These are phyloP conservation scores for Toxostoma redivivum DNA, from an alignment of 2,113 vertebrate genomes.

Conservation along the genomic window DNA sequence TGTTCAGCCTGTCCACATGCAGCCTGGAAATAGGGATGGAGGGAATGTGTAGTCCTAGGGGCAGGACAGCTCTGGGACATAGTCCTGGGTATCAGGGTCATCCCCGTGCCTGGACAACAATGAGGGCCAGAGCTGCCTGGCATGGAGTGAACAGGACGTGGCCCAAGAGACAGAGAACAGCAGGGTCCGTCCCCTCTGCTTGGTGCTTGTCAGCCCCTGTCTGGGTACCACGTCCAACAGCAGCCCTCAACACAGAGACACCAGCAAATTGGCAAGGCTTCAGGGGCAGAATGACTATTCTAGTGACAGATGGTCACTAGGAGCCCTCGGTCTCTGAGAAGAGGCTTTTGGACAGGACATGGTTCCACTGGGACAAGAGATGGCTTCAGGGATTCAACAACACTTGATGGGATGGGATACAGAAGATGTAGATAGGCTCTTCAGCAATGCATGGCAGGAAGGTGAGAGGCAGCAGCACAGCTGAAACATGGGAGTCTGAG, in stretches of 20 bases:
- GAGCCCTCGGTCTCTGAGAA: background rate
- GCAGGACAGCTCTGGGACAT: rapidly evolving
- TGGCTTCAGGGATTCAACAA: background rate
- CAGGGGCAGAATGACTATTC: background rate
- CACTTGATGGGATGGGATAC: rapidly evolving
- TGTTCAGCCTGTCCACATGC: background rate
- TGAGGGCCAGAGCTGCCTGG: rapidly evolving
- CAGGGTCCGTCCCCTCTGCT: background rate
- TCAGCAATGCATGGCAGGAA: background rate
- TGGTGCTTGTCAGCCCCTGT: background rate
- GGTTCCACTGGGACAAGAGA: background rate
- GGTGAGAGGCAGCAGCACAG: background rate
- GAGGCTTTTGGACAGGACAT: rapidly evolving
- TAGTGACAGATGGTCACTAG: too few relatives aligned
- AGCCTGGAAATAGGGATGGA: background rate
- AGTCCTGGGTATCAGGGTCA: background rate
- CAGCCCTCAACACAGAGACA: background rate
- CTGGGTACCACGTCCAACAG: background rate
- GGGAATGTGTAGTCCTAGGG: background rate
- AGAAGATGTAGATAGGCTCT: rapidly evolving
- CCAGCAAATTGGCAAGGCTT: background rate
- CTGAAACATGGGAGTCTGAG: background rate
- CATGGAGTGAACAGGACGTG: background rate
- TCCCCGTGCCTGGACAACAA: background rate
- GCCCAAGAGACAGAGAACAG: rapidly evolving